Evolutionary conservation across 2,888 invertebrate genomes (phyloP).

Genomic region (Atrina japonica): DNA sequence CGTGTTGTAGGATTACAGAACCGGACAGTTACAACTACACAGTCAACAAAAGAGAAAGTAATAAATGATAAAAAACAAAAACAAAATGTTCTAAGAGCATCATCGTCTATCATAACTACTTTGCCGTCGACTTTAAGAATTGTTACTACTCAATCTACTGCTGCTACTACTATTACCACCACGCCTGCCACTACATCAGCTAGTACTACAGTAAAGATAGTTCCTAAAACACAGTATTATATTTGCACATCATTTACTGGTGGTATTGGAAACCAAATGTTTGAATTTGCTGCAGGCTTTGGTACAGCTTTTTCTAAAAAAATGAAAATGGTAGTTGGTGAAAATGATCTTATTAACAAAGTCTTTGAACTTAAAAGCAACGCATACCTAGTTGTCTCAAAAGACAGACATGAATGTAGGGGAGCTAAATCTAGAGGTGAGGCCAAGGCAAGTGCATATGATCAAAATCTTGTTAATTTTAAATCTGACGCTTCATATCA

Average conservation of each 20-base stretch:
- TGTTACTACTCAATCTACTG: no score
- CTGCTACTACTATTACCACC: no score
- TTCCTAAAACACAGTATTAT: not conserved
- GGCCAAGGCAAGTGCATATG: constrained; percentile 7
- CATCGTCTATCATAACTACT: no score
- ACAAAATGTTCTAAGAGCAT: no score
- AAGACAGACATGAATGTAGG: constrained; percentile 10
- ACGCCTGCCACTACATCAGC: no score
- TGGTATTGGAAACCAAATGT: constrained; percentile 22
- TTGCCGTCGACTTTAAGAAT: no score
- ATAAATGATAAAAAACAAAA: no score
- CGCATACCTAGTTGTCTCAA: not conserved
- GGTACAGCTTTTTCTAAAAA: constrained; percentile 10
- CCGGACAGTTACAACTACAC: no score
- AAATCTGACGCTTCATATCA: not conserved
- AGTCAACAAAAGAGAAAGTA: no score
- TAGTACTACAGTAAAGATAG: no score
- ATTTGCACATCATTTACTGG: constrained; percentile 7
- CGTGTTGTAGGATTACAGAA: no score
- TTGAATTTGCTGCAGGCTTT: constrained; percentile 24
- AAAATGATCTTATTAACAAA: not conserved
- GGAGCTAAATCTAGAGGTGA: not conserved
- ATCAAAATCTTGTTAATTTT: constrained; percentile 14
- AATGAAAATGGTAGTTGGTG: constrained; percentile 5
- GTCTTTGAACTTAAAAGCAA: constrained; percentile 20